Evolutionary conservation across 2,888 invertebrate species (phyloP), one percentile per base, ranked within the genome.

Genomic region (Heliconius ismenius): DNA sequence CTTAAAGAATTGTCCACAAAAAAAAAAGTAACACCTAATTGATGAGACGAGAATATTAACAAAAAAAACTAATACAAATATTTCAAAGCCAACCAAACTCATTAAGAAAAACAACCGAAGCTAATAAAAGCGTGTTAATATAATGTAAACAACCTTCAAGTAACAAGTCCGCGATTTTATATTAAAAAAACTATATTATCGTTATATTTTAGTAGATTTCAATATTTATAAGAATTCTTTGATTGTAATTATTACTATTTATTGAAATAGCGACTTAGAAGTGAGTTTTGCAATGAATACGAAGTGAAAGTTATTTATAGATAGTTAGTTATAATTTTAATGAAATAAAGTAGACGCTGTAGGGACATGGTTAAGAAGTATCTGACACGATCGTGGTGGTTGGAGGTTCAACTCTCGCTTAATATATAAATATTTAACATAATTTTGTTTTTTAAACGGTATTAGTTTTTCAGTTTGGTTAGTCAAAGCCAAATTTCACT

Each of bases 131-230:
- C 39, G 13, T 43, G 39, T 13, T 43, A 43, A 43, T 3, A 43
- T 43, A 43, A 39, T 39, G 3, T 73, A 36, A 36, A 73, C 36
- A 73, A 62, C 72, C 72, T 73, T 73, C 72, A 60, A 24, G n/a
- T 62, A 24, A 28, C 54, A 54, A 70, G n/a, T 15, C 15, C n/a
- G 15, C 13, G n/a, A 39, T 24, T 65, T 65, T 36, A 64, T 64
- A n/a, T 11, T n/a, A 65, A 36, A 21, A 36, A 21, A 24, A 2
- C 32, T 32, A 7, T 15, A 4, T 15, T 1, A 63, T 18, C 18
- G 6, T 26, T 18, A 13, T 11, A 36, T 18, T 11, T 36, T 11
- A n/a, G 11, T 65, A 36, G n/a, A 65, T 65, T 2, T 36, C 15
- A 32, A n/a, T 36, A 62, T 24, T 24, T 62, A 54, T 54, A 54